Evolutionary conservation across 2,888 invertebrate species (phyloP).

Genomic region (Heteromurus nitidus): DNA sequence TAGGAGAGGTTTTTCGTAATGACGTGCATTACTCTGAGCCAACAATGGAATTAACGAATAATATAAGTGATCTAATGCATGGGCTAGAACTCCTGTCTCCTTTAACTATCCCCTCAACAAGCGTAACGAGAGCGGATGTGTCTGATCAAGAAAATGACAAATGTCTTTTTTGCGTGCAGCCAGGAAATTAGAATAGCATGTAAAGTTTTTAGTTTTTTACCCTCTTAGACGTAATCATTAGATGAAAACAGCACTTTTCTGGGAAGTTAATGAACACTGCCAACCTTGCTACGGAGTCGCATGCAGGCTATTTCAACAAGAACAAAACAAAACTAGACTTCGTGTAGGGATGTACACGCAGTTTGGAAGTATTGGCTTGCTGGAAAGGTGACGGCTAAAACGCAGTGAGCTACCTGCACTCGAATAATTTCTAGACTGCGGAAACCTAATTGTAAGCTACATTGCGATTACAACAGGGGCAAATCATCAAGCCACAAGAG

Average conservation of each 20-base stretch:
- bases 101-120: slow-evolving; percentile 36
- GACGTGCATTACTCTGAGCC: slow-evolving; percentile 9
- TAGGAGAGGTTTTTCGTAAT: no score
- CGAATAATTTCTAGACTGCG: no score
- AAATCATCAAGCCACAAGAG: no score
- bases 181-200: slow-evolving; percentile 64
- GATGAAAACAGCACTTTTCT: neutral
- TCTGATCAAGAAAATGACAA: slow-evolving; percentile 71
- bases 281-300: neutral
- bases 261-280: neutral
- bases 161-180: slow-evolving; percentile 70
- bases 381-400: neutral
- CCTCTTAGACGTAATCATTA: neutral
- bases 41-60: slow-evolving; percentile 26
- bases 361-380: no score
- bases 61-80: neutral
- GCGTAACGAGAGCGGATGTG: slow-evolving; percentile 61
- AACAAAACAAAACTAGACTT: no score
- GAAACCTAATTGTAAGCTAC: no score
- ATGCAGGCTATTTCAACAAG: neutral
- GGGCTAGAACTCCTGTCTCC: neutral
- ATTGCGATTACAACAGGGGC: no score
- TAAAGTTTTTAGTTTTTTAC: neutral
- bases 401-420: neutral
- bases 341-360: neutral